Conservation (phyloP, 2,113 vertebrate genomes). For the Trogon surrucura region DNA sequence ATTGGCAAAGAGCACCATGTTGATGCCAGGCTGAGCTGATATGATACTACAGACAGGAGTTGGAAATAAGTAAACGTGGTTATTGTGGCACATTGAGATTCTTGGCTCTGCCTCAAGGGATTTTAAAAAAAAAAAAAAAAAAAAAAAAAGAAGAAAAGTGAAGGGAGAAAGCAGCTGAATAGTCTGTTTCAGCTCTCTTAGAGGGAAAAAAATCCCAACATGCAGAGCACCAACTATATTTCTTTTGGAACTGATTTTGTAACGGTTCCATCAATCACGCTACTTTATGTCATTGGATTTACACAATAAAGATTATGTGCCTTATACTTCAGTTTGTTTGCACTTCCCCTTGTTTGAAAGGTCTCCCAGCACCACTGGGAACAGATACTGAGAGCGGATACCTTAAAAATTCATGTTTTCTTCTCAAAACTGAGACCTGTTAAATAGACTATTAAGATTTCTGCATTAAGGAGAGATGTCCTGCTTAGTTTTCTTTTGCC, state of each 20-base stretch:
- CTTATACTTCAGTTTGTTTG: not conserved
- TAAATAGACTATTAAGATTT: not conserved
- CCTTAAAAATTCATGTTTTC: not conserved
- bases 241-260: not conserved
- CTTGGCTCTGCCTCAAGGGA: conserved; percentile 11
- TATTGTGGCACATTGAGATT: conserved; percentile 54
- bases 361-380: not conserved
- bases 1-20: not conserved
- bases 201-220: not conserved
- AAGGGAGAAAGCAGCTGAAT: not conserved
- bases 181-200: not conserved
- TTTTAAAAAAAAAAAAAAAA: not conserved
- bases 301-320: not conserved
- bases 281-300: not conserved
- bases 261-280: not conserved
- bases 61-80: conserved; percentile 37
- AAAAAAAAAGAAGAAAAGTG: not conserved
- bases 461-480: not conserved
- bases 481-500: not conserved
- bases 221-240: not conserved
- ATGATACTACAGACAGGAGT: conserved; percentile 28
- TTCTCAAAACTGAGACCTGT: not conserved
- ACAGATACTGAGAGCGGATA: not conserved
- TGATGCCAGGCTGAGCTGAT: conserved; percentile 48
- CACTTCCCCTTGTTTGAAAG: not conserved